These are phyloP conservation scores for Cheilosia vernalis DNA, from an alignment of 2,888 invertebrate genomes.

Conservation along the genomic window DNA sequence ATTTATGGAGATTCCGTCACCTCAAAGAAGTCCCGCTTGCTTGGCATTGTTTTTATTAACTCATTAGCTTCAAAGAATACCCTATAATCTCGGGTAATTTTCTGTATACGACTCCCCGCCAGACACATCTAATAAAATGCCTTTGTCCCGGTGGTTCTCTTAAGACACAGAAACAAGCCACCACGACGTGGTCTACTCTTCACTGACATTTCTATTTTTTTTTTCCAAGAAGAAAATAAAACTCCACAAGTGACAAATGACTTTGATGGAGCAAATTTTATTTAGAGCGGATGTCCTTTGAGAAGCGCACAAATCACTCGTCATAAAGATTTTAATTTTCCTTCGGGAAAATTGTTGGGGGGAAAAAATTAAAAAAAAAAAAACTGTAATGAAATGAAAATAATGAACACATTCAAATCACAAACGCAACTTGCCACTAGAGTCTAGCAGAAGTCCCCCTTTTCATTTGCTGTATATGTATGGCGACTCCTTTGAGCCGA, in stretches of 20 bases:
- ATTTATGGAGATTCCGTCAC: too few species aligned
- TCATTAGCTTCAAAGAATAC: too few species aligned
- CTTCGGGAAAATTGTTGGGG: not conserved
- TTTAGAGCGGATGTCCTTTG: conserved; percentile 38
- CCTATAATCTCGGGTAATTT: too few species aligned
- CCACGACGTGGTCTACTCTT: not conserved
- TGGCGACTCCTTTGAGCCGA: conserved; percentile 29
- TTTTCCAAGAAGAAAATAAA: not conserved
- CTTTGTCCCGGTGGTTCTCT: not conserved
- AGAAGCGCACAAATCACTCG: conserved; percentile 22
- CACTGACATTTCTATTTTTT: not conserved
- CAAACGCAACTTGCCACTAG: conserved; percentile 14
- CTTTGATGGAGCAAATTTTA: conserved; percentile 55
- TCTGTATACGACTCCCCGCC: too few species aligned
- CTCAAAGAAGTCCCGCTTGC: too few species aligned
- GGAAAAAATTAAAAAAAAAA: not conserved
- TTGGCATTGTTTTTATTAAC: too few species aligned
- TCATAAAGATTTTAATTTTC: conserved; percentile 46
- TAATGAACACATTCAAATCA: conserved; percentile 25
- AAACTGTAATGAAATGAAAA: conserved; percentile 37
- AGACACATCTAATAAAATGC: not conserved
- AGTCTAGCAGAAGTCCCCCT: conserved; percentile 4
- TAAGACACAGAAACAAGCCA: not conserved
- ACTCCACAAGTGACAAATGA: conserved; percentile 26
- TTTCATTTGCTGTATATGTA: not conserved